Base-by-base conservation (phyloP, 2,797 vertebrate genomes). In the Anniella stebbinsi region DNA sequence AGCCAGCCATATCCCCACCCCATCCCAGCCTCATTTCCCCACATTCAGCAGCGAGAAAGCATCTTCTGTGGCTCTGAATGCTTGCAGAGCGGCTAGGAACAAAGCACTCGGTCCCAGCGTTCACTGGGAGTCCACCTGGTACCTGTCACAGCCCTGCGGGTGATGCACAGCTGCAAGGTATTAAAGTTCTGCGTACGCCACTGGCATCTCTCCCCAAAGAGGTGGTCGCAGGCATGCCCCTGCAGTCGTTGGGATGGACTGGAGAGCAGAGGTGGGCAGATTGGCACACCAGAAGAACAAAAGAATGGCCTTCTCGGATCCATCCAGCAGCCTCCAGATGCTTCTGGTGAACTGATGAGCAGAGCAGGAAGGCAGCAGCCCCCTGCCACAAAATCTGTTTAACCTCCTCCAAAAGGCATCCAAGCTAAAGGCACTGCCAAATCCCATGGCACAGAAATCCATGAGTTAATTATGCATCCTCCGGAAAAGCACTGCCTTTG, bases 81-180 rank as follows among this genome's bases (percentile, higher is more conserved):
- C 57, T 7, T 76, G 84, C 12, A 30, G 23, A 38, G 48, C 13
- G 60, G 57, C 69, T 18, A 80, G 45, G 48, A 54, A 81, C 25
- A 60, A 25, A 60, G 41, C 60, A 6, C 18, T n/a, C 11, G 17
- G 45, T 5, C 12, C 36, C 12, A 4, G 28, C 48, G 1, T 60
- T 73, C 38, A 33, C 69, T 38, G 45, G 54, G 78, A 87, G 4
- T n/a, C 84, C 54, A 81, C 45, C 41, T 23, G 77, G 30, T 73
- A 45, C 89, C 72, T 87, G 84, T 51, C 89, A 82, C 48, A 81
- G 28, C 67, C 41, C 54, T 12, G 69, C 54, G 81, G 84, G 89
- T 45, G 36, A 38, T 2, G 1, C 54, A 17, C 78, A 81, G 84
- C 84, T 90, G 84, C 84, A 87, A 90, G 51, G 89, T 15, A 51